Base-by-base conservation (phyloP, 2,113 vertebrate genomes). In the Sylvia atricapilla region DNA sequence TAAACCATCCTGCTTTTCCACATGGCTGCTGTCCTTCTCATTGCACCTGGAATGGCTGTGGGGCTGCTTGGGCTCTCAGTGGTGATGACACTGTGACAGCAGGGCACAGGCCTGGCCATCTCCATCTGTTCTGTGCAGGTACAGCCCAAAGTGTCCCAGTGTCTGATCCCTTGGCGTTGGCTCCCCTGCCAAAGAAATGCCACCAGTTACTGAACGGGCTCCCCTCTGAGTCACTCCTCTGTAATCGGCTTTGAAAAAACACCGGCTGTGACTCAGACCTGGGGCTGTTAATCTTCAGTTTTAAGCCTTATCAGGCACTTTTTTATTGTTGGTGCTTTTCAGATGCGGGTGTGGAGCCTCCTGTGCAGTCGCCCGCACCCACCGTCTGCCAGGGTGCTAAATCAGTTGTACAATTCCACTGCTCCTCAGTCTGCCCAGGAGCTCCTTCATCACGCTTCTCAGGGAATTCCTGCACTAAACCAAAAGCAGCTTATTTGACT, bases 401-500 rank as follows among this genome's bases (percentile, higher is more conserved):
- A 79, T 55, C 10, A 44, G n/a, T 39, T 75, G n/a, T 37, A 31
- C 46, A 2, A 4, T 20, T 24, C 86, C 23, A 11, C 43, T 64
- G 83, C 46, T 84, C 53, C 37, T 67, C 87, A 69, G 86, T 94
- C 96, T 92, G 94, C 97, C 97, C 92, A 72, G 97, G 94, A 97
- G 97, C 97, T 85, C 92, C 66, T 86, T 21, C 82, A 90, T 39
- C 84, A 24, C 0, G 9, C 67, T 79, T 91, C 62, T 47, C 72
- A 20, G 41, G 68, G 46, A 63, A 79, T 55, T 44, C 47, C 68
- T 86, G 24, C 17, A 0, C 63, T 83, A 24, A 85, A 52, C 55
- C 18, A 60, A 68, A 52, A 44, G 46, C 84, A 6, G 76, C 28
- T 53, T 17, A 8, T 46, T 76, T n/a, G 27, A 9, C 23, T 58